Conservation (phyloP, 2,113 vertebrate genomes). For the Rhegmatorhina hoffmannsi region DNA sequence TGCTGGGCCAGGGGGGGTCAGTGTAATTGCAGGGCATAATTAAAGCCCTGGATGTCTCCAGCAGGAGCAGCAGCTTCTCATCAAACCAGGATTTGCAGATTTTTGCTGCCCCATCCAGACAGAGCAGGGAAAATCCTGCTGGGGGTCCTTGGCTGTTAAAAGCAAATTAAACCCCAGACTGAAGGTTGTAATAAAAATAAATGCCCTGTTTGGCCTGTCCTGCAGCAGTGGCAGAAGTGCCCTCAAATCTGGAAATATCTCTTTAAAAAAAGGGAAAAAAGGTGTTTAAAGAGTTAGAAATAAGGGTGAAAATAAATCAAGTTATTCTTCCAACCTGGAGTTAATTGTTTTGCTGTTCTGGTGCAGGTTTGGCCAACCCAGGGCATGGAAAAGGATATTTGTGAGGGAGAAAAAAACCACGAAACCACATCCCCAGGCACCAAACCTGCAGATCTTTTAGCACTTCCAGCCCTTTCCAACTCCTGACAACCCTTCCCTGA, state of each 20-base stretch:
- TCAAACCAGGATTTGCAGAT: background rate
- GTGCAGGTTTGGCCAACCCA: background rate
- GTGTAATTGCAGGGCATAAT: background rate
- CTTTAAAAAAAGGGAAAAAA: background rate
- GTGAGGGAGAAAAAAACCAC: rapidly evolving
- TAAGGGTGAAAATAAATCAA: background rate
- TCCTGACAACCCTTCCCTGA: background rate
- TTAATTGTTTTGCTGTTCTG: background rate
- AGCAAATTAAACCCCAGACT: background rate
- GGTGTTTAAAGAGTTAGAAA: background rate
- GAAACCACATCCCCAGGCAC: background rate
- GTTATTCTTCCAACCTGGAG: background rate
- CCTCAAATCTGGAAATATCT: background rate
- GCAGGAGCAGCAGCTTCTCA: background rate
- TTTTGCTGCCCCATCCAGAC: background rate
- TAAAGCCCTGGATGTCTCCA: background rate
- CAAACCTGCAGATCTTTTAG: background rate
- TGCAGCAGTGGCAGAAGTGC: background rate
- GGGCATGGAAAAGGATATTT: background rate
- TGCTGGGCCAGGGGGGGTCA: background rate
- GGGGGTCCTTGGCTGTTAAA: background rate
- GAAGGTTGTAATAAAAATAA: rapidly evolving
- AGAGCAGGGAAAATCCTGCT: rapidly evolving
- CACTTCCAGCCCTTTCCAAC: background rate
- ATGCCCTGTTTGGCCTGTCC: rapidly evolving